Base-by-base conservation (phyloP, 2,888 invertebrate genomes). In the Aporophyla nigra region DNA sequence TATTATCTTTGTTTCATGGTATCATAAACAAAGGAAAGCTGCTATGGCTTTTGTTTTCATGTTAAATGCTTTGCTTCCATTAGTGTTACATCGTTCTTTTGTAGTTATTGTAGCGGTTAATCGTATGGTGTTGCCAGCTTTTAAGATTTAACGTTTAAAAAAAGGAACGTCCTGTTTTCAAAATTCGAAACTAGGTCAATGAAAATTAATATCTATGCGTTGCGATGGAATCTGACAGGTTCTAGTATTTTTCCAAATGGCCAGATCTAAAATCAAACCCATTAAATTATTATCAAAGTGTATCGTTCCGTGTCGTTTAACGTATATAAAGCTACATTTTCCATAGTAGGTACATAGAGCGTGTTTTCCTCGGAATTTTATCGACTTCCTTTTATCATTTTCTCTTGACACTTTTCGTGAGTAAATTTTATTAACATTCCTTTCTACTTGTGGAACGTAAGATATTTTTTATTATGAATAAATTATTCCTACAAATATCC, bases 1-100 rank as follows among this genome's bases (percentile, higher is more conserved):
- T 80, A 77, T 54, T 69, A 66, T 56, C 67, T 73, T 75, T 69
- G 70, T 79, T 83, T 56, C n/a, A 59, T 65, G 56, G 33, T n/a
- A 71, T 70, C 19, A 3, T 19, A 66, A 5, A 69, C 54, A 67
- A 62, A 58, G 40, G 21, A 62, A 54, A 62, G 27, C 12, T 49
- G 21, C 14, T 53, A 40, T 69, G 27, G 27, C 46, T 67, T 43
- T 71, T 65, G 59, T 73, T 63, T 72, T 78, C 12, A 67, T 27
- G n/a, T 61, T 76, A 74, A 72, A 65, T 33, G 56, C 5, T 58
- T 49, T 56, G 53, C 56, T 40, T 80, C 40, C 58, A 83, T 86
- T 78, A 83, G 53, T 21, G 27, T 69, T 46, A 59, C 33, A 62
- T 53, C 33, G 59, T 33, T 12, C 24, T 70, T 66, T 71, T 68